phyloP scores from a whole-genome alignment of 2,797 vertebrate species.

The Mycteria americana region DNA sequence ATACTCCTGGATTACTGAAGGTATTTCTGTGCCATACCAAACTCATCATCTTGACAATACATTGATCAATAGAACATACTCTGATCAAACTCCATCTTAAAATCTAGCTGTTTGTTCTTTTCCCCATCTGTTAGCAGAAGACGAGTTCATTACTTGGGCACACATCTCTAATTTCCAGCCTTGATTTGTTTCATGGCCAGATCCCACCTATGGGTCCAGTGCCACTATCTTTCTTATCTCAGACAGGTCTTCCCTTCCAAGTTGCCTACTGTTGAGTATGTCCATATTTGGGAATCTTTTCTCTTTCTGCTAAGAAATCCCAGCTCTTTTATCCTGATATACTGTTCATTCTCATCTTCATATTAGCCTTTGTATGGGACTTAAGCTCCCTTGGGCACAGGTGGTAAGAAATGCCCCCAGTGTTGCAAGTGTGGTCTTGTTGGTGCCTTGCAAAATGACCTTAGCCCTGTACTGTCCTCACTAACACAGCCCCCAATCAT shows the following conservation, averaged over 20 bases:
- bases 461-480: neutral
- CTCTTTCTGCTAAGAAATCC: neutral
- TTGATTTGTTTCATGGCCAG: neutral
- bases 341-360: neutral
- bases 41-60: too few relatives aligned
- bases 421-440: neutral
- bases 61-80: neutral
- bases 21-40: neutral
- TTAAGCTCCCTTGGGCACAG: neutral
- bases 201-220: neutral
- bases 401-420: neutral
- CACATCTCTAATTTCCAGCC: neutral
- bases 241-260: neutral
- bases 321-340: neutral
- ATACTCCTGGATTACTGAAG: neutral
- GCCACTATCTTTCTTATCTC: neutral
- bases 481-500: neutral
- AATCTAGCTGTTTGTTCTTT: neutral
- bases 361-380: accelerated
- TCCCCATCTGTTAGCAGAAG: neutral
- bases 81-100: neutral
- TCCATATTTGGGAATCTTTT: neutral
- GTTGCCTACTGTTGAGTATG: neutral
- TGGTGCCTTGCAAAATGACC: neutral
- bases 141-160: neutral